Conservation (phyloP, 2,797 vertebrate species). For the Esox lucius region DNA sequence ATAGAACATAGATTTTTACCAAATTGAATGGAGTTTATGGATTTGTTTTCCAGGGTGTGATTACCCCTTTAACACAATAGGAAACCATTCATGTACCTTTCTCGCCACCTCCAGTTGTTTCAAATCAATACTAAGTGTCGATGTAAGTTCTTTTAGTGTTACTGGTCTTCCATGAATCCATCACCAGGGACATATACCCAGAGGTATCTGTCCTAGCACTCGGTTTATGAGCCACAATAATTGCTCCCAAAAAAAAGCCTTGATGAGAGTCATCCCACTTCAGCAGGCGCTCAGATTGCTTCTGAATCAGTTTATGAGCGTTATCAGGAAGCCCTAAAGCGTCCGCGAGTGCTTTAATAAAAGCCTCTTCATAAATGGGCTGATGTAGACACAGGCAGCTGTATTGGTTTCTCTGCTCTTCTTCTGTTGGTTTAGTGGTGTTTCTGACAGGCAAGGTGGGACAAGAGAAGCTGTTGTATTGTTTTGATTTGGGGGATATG, state of each 20-base stretch:
- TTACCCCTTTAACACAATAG: too few species aligned
- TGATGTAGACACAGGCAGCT: slow-evolving; percentile 11
- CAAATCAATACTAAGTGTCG: slow-evolving; percentile 61
- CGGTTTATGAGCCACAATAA: slow-evolving; percentile 65
- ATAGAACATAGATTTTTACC: background rate
- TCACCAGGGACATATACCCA: slow-evolving; percentile 24
- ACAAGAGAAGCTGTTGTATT: background rate
- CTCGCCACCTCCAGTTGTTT: slow-evolving; percentile 14
- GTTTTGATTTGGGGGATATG: background rate
- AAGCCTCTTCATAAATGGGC: slow-evolving; percentile 39
- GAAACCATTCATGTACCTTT: background rate
- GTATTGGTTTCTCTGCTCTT: background rate
- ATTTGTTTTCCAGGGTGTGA: background rate
- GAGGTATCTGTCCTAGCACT: slow-evolving; percentile 56
- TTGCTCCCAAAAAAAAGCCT: slow-evolving; percentile 67
- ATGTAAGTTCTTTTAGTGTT: slow-evolving; percentile 58
- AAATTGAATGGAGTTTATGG: background rate
- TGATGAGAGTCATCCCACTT: slow-evolving; percentile 69
- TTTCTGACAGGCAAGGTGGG: background rate
- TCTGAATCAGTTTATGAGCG: slow-evolving; percentile 56
- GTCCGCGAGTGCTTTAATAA: slow-evolving; percentile 30
- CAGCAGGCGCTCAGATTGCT: slow-evolving; percentile 52
- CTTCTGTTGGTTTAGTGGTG: background rate
- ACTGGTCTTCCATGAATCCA: slow-evolving; percentile 52
- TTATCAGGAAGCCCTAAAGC: slow-evolving; percentile 59